These are phyloP conservation scores for Agelaius tricolor DNA, from an alignment of 2,113 vertebrate genomes.

Conservation along the genomic window DNA sequence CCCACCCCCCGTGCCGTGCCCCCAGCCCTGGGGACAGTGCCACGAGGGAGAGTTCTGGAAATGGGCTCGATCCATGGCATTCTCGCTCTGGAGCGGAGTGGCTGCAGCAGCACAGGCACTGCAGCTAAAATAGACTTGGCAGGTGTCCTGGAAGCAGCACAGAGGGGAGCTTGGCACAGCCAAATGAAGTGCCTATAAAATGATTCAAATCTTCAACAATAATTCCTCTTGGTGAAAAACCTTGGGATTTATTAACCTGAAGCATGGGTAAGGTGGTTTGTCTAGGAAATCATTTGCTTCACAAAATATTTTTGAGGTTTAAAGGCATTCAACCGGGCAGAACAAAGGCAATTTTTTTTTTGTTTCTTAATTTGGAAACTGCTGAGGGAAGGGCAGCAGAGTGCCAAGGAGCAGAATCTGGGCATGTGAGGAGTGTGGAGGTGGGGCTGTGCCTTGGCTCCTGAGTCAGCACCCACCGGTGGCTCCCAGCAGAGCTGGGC, in stretches of 20 bases:
- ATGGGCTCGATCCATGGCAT: rapidly evolving
- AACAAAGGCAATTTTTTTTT: neutral
- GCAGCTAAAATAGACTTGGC: neutral
- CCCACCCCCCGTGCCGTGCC: neutral
- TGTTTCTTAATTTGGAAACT: neutral
- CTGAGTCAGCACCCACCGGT: rapidly evolving
- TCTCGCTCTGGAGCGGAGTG: neutral
- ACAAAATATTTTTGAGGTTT: neutral
- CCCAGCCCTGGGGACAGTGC: rapidly evolving
- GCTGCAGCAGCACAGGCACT: neutral
- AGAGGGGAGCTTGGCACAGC: neutral
- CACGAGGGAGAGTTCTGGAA: neutral
- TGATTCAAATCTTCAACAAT: neutral
- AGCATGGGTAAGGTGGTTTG: neutral
- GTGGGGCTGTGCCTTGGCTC: neutral
- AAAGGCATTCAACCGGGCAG: neutral
- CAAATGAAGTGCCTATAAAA: neutral
- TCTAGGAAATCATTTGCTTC: neutral
- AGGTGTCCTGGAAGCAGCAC: neutral
- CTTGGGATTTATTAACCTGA: neutral
- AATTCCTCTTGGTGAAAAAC: neutral
- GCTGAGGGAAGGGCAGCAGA: neutral
- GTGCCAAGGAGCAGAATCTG: neutral
- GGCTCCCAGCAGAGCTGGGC: neutral
- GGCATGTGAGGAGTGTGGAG: neutral